phyloP scores from a whole-genome alignment of 2,113 vertebrate species.

The Natator depressus region DNA sequence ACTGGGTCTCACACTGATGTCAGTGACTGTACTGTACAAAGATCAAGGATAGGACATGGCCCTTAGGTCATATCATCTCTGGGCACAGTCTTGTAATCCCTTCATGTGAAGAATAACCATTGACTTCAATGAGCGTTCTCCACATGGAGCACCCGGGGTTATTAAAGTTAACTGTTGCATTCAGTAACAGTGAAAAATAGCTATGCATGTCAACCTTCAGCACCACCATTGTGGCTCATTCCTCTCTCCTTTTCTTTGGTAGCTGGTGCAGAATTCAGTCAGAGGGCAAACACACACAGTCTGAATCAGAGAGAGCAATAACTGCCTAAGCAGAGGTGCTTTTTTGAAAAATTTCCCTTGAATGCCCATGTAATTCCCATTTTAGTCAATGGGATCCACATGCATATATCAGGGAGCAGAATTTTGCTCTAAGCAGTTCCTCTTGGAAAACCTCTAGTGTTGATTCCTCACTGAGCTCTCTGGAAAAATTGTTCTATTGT shows the following conservation, averaged over 20 bases:
- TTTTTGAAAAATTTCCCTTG: neutral
- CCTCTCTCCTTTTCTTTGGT: neutral
- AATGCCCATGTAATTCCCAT: neutral
- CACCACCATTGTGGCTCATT: neutral
- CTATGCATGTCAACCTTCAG: neutral
- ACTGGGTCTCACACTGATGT: neutral
- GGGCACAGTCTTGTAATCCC: too few relatives aligned
- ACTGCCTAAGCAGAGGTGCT: neutral
- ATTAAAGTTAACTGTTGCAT: neutral
- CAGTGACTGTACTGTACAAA: neutral
- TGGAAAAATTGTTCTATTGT: neutral
- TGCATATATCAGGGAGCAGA: neutral
- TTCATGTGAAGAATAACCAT: neutral
- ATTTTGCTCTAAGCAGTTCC: neutral
- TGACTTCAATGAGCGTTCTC: neutral
- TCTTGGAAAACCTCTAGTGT: constrained; percentile 1
- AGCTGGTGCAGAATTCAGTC: neutral
- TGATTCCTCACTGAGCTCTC: neutral
- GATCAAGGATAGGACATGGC: neutral
- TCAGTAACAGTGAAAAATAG: neutral
- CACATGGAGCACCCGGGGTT: neutral
- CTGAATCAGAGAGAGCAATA: neutral
- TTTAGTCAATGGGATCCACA: neutral
- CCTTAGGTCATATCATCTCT: neutral
- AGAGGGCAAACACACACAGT: neutral